Evolutionary conservation across 2,797 vertebrate species (phyloP).

Genomic region (Octomys mimax): DNA sequence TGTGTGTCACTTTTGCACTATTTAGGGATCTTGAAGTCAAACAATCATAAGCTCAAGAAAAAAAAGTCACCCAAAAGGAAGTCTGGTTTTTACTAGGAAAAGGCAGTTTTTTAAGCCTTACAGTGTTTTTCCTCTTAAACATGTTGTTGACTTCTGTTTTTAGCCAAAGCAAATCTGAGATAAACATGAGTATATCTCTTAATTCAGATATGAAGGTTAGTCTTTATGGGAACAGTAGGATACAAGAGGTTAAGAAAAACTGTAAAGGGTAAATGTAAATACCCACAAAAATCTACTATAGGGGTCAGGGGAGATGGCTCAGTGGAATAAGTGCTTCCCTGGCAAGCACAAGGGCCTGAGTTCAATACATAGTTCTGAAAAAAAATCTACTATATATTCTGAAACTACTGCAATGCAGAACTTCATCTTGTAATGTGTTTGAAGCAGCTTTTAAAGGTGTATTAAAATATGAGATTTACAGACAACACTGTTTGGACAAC

Average conservation of each 20-base stretch:
- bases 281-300: background rate
- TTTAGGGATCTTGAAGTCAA: background rate
- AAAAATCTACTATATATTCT: background rate
- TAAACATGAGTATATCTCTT: background rate
- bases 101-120: background rate
- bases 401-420: background rate
- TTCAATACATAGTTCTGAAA: too few relatives aligned
- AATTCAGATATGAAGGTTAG: background rate
- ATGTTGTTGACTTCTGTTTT: background rate
- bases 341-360: too few relatives aligned
- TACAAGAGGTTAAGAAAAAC: background rate
- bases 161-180: background rate
- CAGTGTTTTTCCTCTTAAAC: background rate
- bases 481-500: background rate
- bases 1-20: background rate
- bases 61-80: background rate
- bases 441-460: background rate
- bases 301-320: too few relatives aligned
- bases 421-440: background rate
- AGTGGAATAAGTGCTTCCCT: too few relatives aligned
- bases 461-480: background rate
- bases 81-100: background rate
- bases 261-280: slow-evolving; percentile 19
- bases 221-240: background rate
- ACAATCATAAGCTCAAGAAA: background rate